Conservation (phyloP, 2,888 invertebrate species). For the Dolichopus griseipennis region DNA sequence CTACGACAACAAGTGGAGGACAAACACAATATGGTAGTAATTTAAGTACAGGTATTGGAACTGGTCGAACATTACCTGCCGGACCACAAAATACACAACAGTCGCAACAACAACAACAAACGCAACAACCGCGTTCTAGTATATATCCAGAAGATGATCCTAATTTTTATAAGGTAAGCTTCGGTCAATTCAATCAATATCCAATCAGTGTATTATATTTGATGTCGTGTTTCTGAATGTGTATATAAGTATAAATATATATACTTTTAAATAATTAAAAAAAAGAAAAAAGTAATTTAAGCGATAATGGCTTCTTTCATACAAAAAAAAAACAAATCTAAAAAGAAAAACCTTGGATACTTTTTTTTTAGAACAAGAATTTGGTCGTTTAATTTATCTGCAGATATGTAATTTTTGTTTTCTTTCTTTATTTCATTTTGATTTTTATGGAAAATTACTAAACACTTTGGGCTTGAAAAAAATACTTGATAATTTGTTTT, state of each 20-base stretch:
- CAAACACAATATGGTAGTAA: background rate
- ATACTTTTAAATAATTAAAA: too few species aligned
- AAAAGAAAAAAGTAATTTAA: too few species aligned
- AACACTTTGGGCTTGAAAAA: too few species aligned
- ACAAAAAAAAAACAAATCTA: too few species aligned
- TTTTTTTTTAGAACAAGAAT: too few species aligned
- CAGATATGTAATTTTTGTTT: too few species aligned
- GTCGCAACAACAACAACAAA: slow-evolving; percentile 20
- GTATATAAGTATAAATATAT: background rate
- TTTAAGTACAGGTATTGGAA: background rate
- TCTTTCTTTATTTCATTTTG: too few species aligned
- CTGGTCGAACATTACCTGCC: background rate
- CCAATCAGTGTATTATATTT: background rate
- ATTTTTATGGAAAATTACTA: too few species aligned
- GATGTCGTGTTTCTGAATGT: background rate
- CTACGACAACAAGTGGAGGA: background rate
- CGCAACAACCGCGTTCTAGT: slow-evolving; percentile 27
- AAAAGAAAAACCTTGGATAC: too few species aligned
- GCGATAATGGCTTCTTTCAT: too few species aligned
- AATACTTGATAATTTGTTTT: too few species aligned
- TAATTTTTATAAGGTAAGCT: slow-evolving; percentile 48
- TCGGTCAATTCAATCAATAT: background rate
- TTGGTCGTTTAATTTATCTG: too few species aligned
- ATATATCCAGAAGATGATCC: slow-evolving; percentile 57
- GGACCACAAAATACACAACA: slow-evolving; percentile 11